Evolutionary conservation across 2,113 vertebrate genomes (phyloP).

Genomic region (Antechinus stuartii): DNA sequence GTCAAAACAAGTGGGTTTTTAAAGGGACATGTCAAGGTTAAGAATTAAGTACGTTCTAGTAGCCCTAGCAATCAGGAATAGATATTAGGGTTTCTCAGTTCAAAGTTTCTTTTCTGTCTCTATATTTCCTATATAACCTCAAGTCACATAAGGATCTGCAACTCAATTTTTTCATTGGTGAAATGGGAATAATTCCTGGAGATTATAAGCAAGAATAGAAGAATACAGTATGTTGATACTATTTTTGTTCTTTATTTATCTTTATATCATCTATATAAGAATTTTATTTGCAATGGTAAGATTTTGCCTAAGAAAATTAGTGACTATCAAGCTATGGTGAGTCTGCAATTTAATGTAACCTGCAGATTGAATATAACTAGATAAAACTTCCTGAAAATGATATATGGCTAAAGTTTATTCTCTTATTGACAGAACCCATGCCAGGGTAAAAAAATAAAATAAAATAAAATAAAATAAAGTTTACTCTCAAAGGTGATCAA

Average conservation of each 20-base stretch:
- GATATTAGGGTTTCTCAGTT: not conserved
- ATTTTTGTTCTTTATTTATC: not conserved
- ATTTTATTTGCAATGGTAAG: slow-evolving; percentile 19
- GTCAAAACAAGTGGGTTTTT: not conserved
- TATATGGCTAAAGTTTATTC: not conserved
- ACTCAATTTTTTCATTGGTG: not conserved
- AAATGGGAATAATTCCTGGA: not conserved
- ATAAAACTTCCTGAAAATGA: slow-evolving; percentile 40
- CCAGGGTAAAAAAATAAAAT: too few species aligned
- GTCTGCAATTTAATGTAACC: not conserved
- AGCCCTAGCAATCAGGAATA: not conserved
- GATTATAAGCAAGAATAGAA: not conserved
- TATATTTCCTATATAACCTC: not conserved
- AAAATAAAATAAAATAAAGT: not conserved
- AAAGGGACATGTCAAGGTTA: not conserved
- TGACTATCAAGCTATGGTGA: not conserved
- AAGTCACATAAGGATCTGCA: slow-evolving; percentile 2
- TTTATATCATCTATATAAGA: not conserved
- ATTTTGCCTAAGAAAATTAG: not conserved
- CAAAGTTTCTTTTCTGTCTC: not conserved
- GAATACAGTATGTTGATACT: not conserved
- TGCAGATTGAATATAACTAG: not conserved
- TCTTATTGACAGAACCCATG: too few species aligned
- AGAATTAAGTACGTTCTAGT: slow-evolving; percentile 11
- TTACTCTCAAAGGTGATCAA: not conserved